Evolutionary conservation across 2,113 vertebrate genomes (phyloP), one percentile per base, ranked within the genome.

Genomic region (Otis tarda): DNA sequence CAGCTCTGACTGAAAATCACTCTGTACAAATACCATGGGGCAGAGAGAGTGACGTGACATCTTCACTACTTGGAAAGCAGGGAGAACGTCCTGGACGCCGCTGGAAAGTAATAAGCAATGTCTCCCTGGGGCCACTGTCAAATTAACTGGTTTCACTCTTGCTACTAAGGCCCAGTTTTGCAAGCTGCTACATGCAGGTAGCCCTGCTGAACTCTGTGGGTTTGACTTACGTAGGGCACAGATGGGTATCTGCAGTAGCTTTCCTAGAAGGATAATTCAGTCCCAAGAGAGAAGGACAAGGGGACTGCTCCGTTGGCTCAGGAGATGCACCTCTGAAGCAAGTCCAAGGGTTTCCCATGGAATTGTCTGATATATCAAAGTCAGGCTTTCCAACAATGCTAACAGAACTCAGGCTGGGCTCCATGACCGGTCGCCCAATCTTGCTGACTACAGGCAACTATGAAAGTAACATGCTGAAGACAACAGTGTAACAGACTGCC

Each of bases 51-150:
- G 70, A 64, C 1, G 0, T 18, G 55, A 52, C 87, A 43, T 87
- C 43, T 94, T 67, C n/a, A 35, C 90, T 90, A 93, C 73, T 96
- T 95, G 95, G 95, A 95, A 94, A 83, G 35, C 16, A 17, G 33
- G 7, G 53, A 86, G 49, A 77, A 88, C 0, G 2, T 81, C 37
- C 85, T 69, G 78, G 53, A 20, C 85, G 5, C 61, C 30, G 9
- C 49, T 59, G 87, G 41, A 76, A 69, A 90, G 31, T 49, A 80
- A 17, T 37, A 59, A 70, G 23, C 16, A 83, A 47, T 30, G 30
- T 43, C 27, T 83, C 94, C 71, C 79, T 59, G 43, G 92, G 73
- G 93, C 27, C 23, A 2, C 33, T 55, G 35, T 59, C 41, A 79
- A 65, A 53, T 64, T 39, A 52, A 67, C 39, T 67, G 37, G 16